Base-by-base conservation (phyloP, 2,888 invertebrate genomes). In the Microdon myrmicae region DNA sequence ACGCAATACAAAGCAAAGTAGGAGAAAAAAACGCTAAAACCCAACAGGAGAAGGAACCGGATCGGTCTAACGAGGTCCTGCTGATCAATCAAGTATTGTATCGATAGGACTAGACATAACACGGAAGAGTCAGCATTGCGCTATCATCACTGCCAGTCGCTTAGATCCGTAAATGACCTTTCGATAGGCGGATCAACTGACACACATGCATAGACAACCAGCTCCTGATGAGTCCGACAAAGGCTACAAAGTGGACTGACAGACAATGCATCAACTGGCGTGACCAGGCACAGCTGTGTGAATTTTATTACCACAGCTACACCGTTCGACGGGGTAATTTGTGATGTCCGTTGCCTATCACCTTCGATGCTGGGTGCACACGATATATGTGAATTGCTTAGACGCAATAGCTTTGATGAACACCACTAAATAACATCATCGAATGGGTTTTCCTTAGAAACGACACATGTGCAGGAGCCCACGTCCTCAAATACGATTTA, bases 231-330 rank as follows among this genome's bases (percentile, higher is more conserved):
- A 34, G 32, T 44, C 19, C 41, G 14, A 20, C 20, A 25, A 29
- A 47, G 32, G 41, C 53, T 41, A 47, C 41, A 61, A 25, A 44
- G 25, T 54, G 60, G 48, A 53, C 47, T 28, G 53, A 56, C 38
- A 38, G 41, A 68, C 60, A 53, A 68, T 68, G 66, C 64, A 68
- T 68, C 68, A 68, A 68, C 59, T 67, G 67, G 67, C 64, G 68
- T 67, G 68, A 67, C 68, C 68, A 51, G 54, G 54, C 67, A 64
- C 68, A 68, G 68, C 67, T 68, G 68, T 68, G 47, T 23, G 58
- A 64, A 47, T 64, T 64, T 64, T 58, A 58, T 58, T 58, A 23
- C 54, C 51, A 22, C 13, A n/a, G 23, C n/a, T 37, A 43, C 34
- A 23, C 37, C 25, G 22, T 2, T 12, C 3, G 1, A 9, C 34